phyloP scores from a whole-genome alignment of 2,797 vertebrate species.

The Pogoniulus pusillus region DNA sequence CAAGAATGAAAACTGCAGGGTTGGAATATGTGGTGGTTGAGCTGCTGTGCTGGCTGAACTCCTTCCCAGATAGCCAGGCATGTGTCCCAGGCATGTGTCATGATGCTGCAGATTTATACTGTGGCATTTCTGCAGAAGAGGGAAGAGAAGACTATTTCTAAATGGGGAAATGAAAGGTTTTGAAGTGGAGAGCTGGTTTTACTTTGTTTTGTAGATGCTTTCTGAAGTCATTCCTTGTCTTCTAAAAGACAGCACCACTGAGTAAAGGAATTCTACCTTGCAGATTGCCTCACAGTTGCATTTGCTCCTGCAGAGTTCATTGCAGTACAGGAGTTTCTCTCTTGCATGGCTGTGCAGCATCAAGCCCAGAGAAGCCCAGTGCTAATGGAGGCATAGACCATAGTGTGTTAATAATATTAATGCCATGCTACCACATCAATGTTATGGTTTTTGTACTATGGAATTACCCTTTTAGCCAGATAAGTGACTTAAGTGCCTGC shows the following conservation, averaged over 20 bases:
- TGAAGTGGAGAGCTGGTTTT: neutral
- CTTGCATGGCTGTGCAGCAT: accelerated
- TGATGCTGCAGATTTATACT: neutral
- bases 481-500: neutral
- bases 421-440: neutral
- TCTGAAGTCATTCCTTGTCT: neutral
- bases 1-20: conserved; percentile 41
- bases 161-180: neutral
- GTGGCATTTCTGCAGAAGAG: neutral
- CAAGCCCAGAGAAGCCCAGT: neutral
- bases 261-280: neutral
- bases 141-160: neutral
- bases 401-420: conserved; percentile 10
- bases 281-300: neutral
- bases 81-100: neutral
- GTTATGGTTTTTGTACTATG: neutral
- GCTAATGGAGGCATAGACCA: neutral
- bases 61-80: neutral
- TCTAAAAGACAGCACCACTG: neutral
- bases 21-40: conserved; percentile 12
- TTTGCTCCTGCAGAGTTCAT: neutral
- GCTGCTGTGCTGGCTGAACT: conserved; percentile 19
- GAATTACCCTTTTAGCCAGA: conserved; percentile 13
- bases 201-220: neutral
- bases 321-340: neutral